These are phyloP conservation scores for Caranx melampygus DNA, from an alignment of 2,113 vertebrate species.

Conservation along the genomic window DNA sequence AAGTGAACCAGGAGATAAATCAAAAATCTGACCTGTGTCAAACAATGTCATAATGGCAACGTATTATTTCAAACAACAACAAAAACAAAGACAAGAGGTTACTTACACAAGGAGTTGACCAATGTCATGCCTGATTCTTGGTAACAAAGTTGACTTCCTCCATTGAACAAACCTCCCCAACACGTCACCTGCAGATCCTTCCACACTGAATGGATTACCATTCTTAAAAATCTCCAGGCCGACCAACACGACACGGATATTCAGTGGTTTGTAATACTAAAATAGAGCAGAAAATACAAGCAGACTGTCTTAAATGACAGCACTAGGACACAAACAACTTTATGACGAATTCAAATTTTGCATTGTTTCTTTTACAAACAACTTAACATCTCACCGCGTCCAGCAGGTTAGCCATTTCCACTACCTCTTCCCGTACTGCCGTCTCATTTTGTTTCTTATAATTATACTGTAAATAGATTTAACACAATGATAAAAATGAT, in stretches of 20 bases:
- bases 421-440: slow-evolving; percentile 82
- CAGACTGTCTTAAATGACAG: not conserved
- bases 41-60: not conserved
- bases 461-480: slow-evolving; percentile 80
- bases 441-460: slow-evolving; percentile 71
- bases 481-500: not conserved
- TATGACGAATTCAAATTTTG: not conserved
- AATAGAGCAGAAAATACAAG: not conserved
- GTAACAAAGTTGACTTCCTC: slow-evolving; percentile 75
- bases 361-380: not conserved
- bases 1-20: not conserved
- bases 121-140: slow-evolving; percentile 80
- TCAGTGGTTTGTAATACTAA: slow-evolving; percentile 87
- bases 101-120: slow-evolving; percentile 89
- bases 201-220: slow-evolving; percentile 82
- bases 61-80: not conserved
- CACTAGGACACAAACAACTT: not conserved
- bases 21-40: not conserved
- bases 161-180: slow-evolving; percentile 85
- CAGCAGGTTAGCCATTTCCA: slow-evolving; percentile 87
- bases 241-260: slow-evolving; percentile 88
- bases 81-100: fast-evolving
- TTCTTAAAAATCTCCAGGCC: slow-evolving; percentile 86
- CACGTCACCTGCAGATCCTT: slow-evolving; percentile 78
- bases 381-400: slow-evolving; percentile 84